Evolutionary conservation across 2,797 vertebrate genomes (phyloP), one percentile per base, ranked within the genome.

Genomic region (Pagetopsis macropterus): DNA sequence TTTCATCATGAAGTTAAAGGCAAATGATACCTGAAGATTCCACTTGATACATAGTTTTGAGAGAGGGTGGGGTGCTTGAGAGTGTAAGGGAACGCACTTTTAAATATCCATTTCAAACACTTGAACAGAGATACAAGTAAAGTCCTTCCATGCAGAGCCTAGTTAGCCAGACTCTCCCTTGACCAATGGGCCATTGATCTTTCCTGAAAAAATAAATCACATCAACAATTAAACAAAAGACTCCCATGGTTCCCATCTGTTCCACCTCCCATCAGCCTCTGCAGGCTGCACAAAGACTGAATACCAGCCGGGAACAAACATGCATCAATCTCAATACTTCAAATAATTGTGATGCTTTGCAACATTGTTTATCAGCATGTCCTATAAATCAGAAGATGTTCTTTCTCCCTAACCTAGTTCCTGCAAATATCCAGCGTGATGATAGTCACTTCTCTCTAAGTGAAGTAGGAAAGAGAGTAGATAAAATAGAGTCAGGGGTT

Each of bases 21-120:
- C 74, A 80, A 83, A 85, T 86, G 72, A 84, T 82, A 90, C 87
- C 88, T 88, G 87, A 81, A 86, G 84, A 90, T 84, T 89, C 86
- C 71, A 52, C 86, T 90, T 87, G 82, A 91, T 86, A 78, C 82
- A 75, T 78, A 79, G 73, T 83, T 88, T 89, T 75, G 49, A 75
- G 67, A 75, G 83, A 61, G 64, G 63, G 40, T 54, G 57, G 70
- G 70, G 66, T 65, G 49, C 51, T 82, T 33, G 66, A 83, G 81
- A 70, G 65, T 84, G 74, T 62, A 75, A 75, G 67, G 79, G 69
- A 80, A 82, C 48, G 10, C 12, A 64, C 79, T 86, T 87, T 69
- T 84, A 85, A 86, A 89, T 83, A 87, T 84, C 72, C 61, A 85
- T 84, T 88, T 93, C 83, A 91, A 90, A 90, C 82, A 88, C 84